Evolutionary conservation across 2,888 invertebrate species (phyloP).

Genomic region (Athalia rosae): DNA sequence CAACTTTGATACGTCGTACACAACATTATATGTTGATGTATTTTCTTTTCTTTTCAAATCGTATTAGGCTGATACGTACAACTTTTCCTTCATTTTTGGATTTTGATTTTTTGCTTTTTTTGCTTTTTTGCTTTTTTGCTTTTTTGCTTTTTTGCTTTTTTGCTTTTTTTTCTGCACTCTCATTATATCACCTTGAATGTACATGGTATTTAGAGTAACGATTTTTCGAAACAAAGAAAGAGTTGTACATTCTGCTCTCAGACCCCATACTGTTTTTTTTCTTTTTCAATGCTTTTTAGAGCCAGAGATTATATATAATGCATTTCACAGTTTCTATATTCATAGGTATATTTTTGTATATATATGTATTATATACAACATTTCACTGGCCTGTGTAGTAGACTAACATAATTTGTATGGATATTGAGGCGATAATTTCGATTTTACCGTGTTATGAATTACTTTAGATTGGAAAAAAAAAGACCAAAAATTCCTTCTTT

Average conservation of each 20-base stretch:
- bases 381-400: constrained; percentile 69
- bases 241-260: constrained; percentile 22
- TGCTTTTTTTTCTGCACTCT: too few species aligned
- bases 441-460: constrained; percentile 17
- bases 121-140: too few species aligned
- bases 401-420: constrained; percentile 46
- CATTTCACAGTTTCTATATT: constrained; percentile 70
- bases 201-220: too few species aligned
- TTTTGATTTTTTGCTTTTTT: background rate
- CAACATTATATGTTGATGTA: background rate
- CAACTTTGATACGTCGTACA: background rate
- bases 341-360: too few species aligned
- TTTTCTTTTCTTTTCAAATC: background rate
- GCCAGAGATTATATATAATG: constrained; percentile 53
- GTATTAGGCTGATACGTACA: constrained; percentile 20
- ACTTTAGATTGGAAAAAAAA: constrained; percentile 29
- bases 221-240: constrained; percentile 6
- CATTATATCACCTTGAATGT: too few species aligned
- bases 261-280: background rate
- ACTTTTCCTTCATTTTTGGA: constrained; percentile 13
- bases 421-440: constrained; percentile 34
- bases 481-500: background rate
- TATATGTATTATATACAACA: constrained; percentile 39
- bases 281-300: constrained; percentile 38
- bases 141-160: too few species aligned